Conservation (phyloP, 1,140 invertebrate genomes). For the Heliothis virescens region DNA sequence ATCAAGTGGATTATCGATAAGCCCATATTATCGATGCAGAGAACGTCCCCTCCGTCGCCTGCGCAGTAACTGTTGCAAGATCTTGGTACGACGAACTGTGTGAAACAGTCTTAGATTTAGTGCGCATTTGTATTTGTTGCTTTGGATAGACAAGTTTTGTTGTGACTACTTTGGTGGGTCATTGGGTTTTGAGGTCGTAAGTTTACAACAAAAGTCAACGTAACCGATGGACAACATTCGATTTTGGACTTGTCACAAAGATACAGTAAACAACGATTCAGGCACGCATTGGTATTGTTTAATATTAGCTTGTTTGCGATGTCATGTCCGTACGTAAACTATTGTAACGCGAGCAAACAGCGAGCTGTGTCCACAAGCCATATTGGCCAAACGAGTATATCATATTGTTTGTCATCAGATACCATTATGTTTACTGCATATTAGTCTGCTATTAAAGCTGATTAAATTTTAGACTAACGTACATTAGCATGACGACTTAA, state of each 20-base stretch:
- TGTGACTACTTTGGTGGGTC: not conserved
- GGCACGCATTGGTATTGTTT: conserved; percentile 17
- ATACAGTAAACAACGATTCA: not conserved
- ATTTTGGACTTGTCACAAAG: too few species aligned
- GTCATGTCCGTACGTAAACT: not conserved
- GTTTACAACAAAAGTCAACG: too few species aligned
- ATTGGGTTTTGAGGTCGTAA: not conserved
- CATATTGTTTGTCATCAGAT: not conserved
- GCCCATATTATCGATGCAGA: conserved; percentile 41
- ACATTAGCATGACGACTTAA: too few species aligned
- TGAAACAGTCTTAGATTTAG: not conserved
- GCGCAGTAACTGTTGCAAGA: conserved; percentile 38
- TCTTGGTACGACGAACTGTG: conserved; percentile 39
- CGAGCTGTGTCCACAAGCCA: not conserved
- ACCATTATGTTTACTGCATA: too few species aligned
- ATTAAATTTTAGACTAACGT: too few species aligned
- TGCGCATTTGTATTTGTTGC: conserved; percentile 8
- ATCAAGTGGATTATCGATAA: conserved; percentile 47
- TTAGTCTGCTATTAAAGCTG: too few species aligned
- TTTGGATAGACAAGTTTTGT: not conserved
- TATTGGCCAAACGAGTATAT: not conserved
- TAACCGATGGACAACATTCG: too few species aligned
- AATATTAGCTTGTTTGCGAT: conserved; percentile 22
- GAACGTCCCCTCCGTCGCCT: conserved; percentile 34
- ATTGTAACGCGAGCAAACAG: conserved; percentile 7